phyloP scores from a whole-genome alignment of 1,140 invertebrate species.

The Diorhabda carinulata region DNA sequence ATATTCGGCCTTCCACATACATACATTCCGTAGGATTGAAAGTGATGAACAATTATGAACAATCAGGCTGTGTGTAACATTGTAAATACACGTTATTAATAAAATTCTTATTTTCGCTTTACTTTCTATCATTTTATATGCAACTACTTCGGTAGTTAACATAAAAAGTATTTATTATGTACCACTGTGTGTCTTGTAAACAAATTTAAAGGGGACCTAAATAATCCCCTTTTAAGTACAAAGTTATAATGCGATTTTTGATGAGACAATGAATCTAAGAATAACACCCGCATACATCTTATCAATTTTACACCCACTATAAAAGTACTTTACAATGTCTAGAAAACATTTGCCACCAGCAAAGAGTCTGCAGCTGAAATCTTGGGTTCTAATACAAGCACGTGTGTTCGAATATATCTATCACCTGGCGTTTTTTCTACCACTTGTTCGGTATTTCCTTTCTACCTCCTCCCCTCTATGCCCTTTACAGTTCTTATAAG shows the following conservation, averaged over 20 bases:
- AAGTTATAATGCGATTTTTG: neutral
- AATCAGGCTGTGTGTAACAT: too few species aligned
- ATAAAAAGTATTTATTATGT: too few species aligned
- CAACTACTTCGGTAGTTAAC: too few species aligned
- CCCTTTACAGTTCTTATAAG: constrained; percentile 1
- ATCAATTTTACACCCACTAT: neutral
- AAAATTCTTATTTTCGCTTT: too few species aligned
- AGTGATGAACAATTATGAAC: too few species aligned
- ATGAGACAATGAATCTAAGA: neutral
- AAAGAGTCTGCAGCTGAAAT: neutral
- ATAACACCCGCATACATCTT: constrained; percentile 2
- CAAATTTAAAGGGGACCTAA: too few species aligned
- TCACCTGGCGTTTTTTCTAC: constrained; percentile 24
- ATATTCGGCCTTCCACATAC: too few species aligned
- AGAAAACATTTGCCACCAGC: constrained; percentile 1
- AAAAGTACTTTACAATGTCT: constrained; percentile 3
- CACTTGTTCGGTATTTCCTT: constrained; percentile 24
- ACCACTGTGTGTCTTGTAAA: too few species aligned
- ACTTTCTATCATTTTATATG: too few species aligned
- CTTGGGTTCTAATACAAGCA: constrained; percentile 5
- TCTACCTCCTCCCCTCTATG: constrained; percentile 8
- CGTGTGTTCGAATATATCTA: constrained; percentile 18
- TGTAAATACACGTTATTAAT: too few species aligned
- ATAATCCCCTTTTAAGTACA: neutral
- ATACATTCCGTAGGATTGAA: too few species aligned